Base-by-base conservation (phyloP, 2,888 invertebrate genomes). In the Caenorhabditis doughertyi region DNA sequence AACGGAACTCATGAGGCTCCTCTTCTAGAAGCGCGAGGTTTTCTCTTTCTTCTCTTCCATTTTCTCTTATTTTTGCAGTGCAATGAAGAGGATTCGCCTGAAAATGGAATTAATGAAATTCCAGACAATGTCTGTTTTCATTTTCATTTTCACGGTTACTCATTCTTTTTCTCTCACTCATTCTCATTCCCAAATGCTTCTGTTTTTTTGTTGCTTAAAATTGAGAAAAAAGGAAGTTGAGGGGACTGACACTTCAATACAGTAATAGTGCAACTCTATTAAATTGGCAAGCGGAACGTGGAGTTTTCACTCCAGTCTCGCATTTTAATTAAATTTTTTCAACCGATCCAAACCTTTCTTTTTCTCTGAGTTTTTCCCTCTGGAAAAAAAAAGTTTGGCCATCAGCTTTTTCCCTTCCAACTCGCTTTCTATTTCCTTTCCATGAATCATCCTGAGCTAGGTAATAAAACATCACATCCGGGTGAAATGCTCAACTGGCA, bases 241-340 rank as follows among this genome's bases (percentile, higher is more conserved):
- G 18, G 25, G 16, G 11, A 16, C 18, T 64, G 16, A 42, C 56
- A 35, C 35, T 51, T 51, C 21, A 29, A 29, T 47, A 44, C 51
- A 25, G 60, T 49, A 51, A 74, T 58, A 67, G 67, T 76, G 49
- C 77, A 77, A 42, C 18, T 68, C 44, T 32, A 77, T 77, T 58
- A 62, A 68, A 53, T 62, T 42, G 60, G 42, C 58, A 23, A 35
- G 44, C 21, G 39, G 77, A 67, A 53, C 51, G 47, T 53, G 32
- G 27, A 58, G 64, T 29, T 51, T 64, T 64, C 35, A 32, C 18
- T 18, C 68, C 68, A 18, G 47, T 53, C 49, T 53, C 62, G 62
- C 23, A 42, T 71, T 71, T 79, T 79, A 72, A 79, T 79, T 79
- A 71, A 79, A 68, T 80, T 73, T 32, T 32, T n/a, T n/a, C n/a